Percentiles rank a stretch among this genome's conserved stretches.
Conservation (phyloP, 2,113 vertebrate species). For the Halcyon senegalensis region DNA sequence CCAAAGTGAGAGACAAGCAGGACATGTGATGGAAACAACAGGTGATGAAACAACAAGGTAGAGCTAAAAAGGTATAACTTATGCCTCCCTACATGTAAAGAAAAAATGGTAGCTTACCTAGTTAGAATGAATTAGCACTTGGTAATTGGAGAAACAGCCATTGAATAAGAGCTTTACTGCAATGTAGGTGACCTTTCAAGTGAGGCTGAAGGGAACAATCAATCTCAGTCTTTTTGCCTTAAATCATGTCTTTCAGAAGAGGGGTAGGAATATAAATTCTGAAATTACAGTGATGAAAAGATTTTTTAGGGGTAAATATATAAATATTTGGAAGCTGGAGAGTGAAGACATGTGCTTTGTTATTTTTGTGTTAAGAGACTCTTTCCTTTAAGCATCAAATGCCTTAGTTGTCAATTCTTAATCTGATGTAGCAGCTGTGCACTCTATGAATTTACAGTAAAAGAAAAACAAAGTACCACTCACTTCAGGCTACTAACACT, state of each 20-base stretch:
- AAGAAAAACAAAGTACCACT: neutral
- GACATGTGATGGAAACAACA: neutral
- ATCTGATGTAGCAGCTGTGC: conserved; percentile 8
- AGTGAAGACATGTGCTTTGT: neutral
- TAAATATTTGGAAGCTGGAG: neutral
- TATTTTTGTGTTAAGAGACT: neutral
- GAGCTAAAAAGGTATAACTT: neutral
- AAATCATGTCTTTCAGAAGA: neutral
- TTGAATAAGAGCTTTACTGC: neutral
- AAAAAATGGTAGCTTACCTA: neutral
- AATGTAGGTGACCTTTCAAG: neutral
- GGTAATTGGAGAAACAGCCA: neutral
- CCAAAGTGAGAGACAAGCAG: neutral
- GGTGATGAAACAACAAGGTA: neutral
- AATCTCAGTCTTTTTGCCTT: neutral
- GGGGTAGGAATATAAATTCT: neutral
- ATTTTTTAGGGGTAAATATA: neutral
- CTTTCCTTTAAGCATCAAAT: neutral
- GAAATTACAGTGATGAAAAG: neutral
- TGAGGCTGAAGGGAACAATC: neutral
- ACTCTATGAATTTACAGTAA: conserved; percentile 21
- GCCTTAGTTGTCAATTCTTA: conserved; percentile 34
- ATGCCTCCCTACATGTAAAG: neutral
- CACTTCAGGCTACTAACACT: neutral
- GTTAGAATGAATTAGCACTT: neutral